Conservation (phyloP, 2,888 invertebrate species). For the Crematogaster levior region DNA sequence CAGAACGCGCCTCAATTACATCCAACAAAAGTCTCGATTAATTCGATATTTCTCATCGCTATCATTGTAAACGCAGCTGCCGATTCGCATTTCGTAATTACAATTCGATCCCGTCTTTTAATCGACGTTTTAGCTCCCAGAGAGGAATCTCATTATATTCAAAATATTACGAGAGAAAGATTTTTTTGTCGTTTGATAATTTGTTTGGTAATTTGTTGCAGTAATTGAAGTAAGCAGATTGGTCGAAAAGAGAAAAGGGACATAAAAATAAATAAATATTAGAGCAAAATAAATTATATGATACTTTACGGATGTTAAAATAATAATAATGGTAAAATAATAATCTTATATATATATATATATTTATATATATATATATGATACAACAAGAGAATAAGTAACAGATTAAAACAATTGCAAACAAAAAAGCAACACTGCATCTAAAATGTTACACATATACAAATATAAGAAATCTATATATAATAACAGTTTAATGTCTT, state of each 20-base stretch:
- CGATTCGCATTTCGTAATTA: slow-evolving; percentile 39
- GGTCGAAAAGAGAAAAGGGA: background rate
- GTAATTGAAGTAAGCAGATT: slow-evolving; percentile 13
- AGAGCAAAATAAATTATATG: background rate
- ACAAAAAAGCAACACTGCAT: no score
- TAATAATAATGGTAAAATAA: background rate
- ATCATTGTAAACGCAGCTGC: slow-evolving; percentile 43
- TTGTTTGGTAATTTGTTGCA: slow-evolving; percentile 33
- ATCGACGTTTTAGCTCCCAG: background rate
- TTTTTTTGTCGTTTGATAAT: background rate
- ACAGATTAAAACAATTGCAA: no score
- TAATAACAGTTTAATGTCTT: background rate
- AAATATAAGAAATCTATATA: background rate
- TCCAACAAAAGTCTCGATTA: slow-evolving; percentile 37
- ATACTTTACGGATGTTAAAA: background rate
- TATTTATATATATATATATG: no score
- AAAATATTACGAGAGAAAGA: slow-evolving; percentile 25
- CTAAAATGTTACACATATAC: no score
- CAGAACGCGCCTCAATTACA: slow-evolving; percentile 27
- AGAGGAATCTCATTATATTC: slow-evolving; percentile 48
- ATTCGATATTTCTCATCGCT: slow-evolving; percentile 36
- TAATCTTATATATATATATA: no score
- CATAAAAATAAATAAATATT: background rate
- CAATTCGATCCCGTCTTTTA: slow-evolving; percentile 30
- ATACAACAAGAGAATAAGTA: no score